Evolutionary conservation across 2,797 vertebrate genomes (phyloP).

Genomic region (Ammospiza maritima): DNA sequence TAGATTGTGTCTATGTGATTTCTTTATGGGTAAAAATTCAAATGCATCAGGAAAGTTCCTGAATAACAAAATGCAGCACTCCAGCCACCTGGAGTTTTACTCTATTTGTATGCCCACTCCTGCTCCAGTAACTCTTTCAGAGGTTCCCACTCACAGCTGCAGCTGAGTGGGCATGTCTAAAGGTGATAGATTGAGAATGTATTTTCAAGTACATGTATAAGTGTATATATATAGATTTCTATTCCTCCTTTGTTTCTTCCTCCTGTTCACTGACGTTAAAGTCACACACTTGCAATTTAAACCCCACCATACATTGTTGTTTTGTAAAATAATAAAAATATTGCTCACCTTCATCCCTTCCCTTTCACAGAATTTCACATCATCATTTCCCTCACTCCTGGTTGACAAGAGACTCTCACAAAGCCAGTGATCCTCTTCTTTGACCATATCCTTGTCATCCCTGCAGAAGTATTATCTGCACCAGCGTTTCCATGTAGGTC

Average conservation of each 20-base stretch:
- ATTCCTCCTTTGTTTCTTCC: constrained; percentile 17
- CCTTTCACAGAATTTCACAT: background rate
- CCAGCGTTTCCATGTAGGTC: background rate
- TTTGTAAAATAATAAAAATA: background rate
- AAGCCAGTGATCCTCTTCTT: constrained; percentile 18
- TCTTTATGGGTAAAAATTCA: constrained; percentile 39
- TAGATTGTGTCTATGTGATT: background rate
- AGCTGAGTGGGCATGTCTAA: background rate
- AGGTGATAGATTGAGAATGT: background rate
- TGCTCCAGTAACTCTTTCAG: constrained; percentile 37
- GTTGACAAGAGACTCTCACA: background rate
- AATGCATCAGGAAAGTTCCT: constrained; percentile 29
- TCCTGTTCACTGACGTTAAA: background rate
- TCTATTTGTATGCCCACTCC: constrained; percentile 56
- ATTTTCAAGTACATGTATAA: background rate
- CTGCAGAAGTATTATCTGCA: background rate
- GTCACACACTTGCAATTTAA: background rate
- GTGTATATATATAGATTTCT: background rate
- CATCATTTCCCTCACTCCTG: background rate
- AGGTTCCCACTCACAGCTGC: constrained; percentile 63
- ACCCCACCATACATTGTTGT: background rate
- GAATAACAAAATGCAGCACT: constrained; percentile 52
- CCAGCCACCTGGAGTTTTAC: constrained; percentile 56
- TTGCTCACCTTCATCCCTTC: background rate
- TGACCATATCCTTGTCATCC: constrained; percentile 16